Evolutionary conservation across 2,113 vertebrate species (phyloP), one percentile per base, ranked within the genome.

Genomic region (Dolichallabes microphthalmus): DNA sequence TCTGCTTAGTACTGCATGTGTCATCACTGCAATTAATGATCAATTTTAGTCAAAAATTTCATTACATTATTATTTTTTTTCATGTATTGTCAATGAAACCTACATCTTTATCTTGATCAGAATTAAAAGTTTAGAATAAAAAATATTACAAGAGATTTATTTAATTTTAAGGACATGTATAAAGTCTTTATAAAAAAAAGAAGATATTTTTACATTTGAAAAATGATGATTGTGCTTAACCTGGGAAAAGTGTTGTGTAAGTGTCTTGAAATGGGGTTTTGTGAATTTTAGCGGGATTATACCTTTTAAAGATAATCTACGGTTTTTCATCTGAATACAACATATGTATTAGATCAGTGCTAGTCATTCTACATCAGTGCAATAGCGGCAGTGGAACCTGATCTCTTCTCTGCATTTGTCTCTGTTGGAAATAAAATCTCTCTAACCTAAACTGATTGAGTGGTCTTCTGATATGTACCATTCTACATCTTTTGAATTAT

Each of bases 341-440:
- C n/a, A n/a, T n/a, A n/a, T n/a, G n/a, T n/a, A n/a, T n/a, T n/a
- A n/a, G n/a, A 69, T 2, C 25, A 52, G 32, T 22, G 55, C 52
- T 58, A 13, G 11, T 83, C 68, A 52, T 73, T 45, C 82, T 83
- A 14, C 55, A 45, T 74, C 35, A 50, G 55, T 82, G 52, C 78
- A 20, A n/a, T 80, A 61, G 20, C 63, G 75, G 35, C 78, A 45
- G 57, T 80, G 60, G 79, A 81, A 81, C 79, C 60, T 52, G 79
- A 81, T 45, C 60, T 80, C 35, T 30, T 82, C 50, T 82, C 30
- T 58, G 66, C 64, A 57, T 82, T 71, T 71, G 45, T 68, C 27
- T 71, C 52, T 82, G 45, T 32, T 9, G 3, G 69, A 82, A 71
- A 69, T 82, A 19, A 25, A 63, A 61, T 84, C 58, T 75, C 35